Conservation (phyloP, 1,140 invertebrate species). For the Sycobia sp. region DNA sequence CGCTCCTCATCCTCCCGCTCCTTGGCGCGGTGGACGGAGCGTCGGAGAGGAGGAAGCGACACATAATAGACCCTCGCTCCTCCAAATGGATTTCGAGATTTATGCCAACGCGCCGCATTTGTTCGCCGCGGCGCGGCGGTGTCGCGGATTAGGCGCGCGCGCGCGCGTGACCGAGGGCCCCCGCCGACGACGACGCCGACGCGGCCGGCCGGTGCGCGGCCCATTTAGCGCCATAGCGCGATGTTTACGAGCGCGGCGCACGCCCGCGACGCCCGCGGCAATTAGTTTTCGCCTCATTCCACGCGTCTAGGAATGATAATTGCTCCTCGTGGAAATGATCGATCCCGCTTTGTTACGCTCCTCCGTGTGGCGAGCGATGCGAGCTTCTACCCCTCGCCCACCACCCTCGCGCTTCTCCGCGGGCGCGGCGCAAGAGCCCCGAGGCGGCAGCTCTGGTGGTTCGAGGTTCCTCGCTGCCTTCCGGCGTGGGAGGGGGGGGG, state of each 20-base stretch:
- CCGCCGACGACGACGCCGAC: neutral
- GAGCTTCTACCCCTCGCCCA: too few relatives aligned
- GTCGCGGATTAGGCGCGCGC: constrained; percentile 44
- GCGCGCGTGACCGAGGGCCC: constrained; percentile 43
- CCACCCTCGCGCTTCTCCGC: neutral
- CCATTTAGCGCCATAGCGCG: too few relatives aligned
- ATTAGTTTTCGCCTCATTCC: neutral
- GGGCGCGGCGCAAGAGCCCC: constrained; percentile 6
- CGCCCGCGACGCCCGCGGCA: neutral
- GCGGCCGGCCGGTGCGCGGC: neutral
- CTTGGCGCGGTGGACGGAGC: too few relatives aligned
- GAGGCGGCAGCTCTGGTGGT: neutral
- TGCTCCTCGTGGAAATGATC: constrained; percentile 22
- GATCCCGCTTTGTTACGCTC: too few relatives aligned
- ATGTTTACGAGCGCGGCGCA: neutral
- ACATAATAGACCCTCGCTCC: constrained; percentile 57
- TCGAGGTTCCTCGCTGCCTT: too few relatives aligned
- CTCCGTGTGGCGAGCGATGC: too few relatives aligned
- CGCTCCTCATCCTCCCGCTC: too few relatives aligned
- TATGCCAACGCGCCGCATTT: constrained; percentile 62
- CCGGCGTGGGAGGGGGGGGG: neutral
- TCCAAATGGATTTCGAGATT: constrained; percentile 63
- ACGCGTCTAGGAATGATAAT: constrained; percentile 8
- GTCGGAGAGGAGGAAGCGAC: too few relatives aligned
- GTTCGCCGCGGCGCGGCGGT: too few relatives aligned